A percentile compares a stretch with the other conserved stretches of the same genome.
phyloP scores from a whole-genome alignment of 2,113 vertebrate genomes.

The Ctenodactylus gundi region DNA sequence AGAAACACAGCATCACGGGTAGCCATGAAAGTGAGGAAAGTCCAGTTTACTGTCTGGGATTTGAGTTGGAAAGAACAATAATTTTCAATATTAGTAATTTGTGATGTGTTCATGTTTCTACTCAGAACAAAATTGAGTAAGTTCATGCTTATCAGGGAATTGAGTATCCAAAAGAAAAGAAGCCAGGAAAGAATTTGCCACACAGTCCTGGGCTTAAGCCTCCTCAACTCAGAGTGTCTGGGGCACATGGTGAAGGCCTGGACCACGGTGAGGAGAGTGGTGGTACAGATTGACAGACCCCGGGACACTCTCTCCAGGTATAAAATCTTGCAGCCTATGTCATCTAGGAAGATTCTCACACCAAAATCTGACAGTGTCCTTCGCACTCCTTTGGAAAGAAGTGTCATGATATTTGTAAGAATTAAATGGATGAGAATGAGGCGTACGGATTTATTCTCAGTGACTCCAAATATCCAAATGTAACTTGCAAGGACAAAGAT shows the following conservation, averaged over 20 bases:
- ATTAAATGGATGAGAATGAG: too few relatives aligned
- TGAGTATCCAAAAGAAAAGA: not conserved
- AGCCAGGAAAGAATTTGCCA: not conserved
- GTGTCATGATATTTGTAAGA: too few relatives aligned
- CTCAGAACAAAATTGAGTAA: not conserved
- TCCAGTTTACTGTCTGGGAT: not conserved
- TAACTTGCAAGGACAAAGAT: not conserved
- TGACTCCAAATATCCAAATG: too few relatives aligned
- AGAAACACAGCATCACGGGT: not conserved
- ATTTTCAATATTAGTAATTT: accelerated
- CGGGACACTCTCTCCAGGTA: not conserved
- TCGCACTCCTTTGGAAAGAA: too few relatives aligned
- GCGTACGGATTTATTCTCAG: too few relatives aligned
- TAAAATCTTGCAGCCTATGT: not conserved
- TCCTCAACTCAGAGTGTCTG: not conserved
- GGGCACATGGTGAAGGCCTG: not conserved
- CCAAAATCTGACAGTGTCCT: not conserved
- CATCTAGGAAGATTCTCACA: not conserved
- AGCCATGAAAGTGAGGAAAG: not conserved
- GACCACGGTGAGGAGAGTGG: not conserved
- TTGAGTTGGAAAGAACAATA: not conserved
- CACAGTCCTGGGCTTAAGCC: not conserved
- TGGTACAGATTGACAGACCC: not conserved
- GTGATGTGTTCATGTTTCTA: not conserved
- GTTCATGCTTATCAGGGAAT: not conserved